Evolutionary conservation across 1,140 invertebrate species (phyloP).

Genomic region (Euschistus heros): DNA sequence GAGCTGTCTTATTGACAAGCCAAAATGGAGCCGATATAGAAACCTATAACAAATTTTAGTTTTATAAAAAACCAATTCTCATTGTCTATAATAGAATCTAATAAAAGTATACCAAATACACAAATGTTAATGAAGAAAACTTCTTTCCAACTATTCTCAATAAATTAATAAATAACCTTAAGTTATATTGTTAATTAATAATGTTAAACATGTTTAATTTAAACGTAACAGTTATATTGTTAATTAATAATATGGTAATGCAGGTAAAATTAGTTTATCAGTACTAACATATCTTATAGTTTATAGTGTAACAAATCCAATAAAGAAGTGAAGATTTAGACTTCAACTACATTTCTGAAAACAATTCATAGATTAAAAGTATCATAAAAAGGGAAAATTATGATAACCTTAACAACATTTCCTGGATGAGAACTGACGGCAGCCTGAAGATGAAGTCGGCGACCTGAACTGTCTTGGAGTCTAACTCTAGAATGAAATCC

Average conservation of each 20-base stretch:
- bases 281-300: too few relatives aligned
- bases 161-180: too few relatives aligned
- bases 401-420: constrained; percentile 43
- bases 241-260: too few relatives aligned
- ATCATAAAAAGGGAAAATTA: neutral
- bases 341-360: neutral
- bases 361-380: neutral
- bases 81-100: neutral
- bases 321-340: too few relatives aligned
- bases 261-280: too few relatives aligned
- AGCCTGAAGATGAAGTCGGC: constrained; percentile 64
- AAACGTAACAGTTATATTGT: too few relatives aligned
- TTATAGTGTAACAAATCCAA: too few relatives aligned
- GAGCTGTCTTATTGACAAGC: constrained; percentile 90
- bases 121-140: too few relatives aligned
- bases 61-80: neutral
- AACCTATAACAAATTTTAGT: constrained; percentile 43
- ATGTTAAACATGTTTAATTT: too few relatives aligned
- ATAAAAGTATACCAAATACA: neutral
- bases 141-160: too few relatives aligned
- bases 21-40: constrained; percentile 79
- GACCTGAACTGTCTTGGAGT: constrained; percentile 55
- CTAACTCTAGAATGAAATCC: constrained; percentile 44
- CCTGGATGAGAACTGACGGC: constrained; percentile 42
- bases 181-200: too few relatives aligned